Evolutionary conservation across 2,888 invertebrate species (phyloP).

Genomic region (Lochmaea capreae): DNA sequence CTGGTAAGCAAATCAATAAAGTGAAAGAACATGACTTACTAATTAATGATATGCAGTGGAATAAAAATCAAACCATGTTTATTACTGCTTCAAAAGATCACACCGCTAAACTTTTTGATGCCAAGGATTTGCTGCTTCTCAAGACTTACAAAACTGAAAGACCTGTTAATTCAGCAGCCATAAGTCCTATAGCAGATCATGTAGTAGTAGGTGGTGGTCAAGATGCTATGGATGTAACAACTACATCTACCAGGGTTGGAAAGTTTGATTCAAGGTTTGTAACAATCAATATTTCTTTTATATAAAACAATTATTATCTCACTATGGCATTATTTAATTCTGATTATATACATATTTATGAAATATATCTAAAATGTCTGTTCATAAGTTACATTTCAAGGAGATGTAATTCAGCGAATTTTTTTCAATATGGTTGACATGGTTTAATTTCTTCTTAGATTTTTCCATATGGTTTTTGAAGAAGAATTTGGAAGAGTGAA

Average conservation of each 20-base stretch:
- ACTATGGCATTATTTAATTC: no score
- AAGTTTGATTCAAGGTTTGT: constrained; percentile 87
- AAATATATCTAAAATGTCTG: no score
- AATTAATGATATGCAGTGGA: constrained; percentile 97
- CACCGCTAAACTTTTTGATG: constrained; percentile 95
- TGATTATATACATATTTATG: no score
- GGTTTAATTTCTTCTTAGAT: constrained; percentile 64
- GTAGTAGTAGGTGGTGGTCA: constrained; percentile 99
- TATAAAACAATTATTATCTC: neutral
- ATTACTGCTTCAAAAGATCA: constrained; percentile 97
- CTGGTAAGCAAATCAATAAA: constrained; percentile 82
- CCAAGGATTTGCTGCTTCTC: constrained; percentile 84
- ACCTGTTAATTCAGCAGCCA: constrained; percentile 97
- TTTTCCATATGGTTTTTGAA: constrained; percentile 96
- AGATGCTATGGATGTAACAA: constrained; percentile 99
- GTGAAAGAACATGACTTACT: constrained; percentile 85
- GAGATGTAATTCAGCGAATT: no score
- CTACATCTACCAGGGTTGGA: constrained; percentile 91
- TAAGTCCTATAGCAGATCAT: constrained; percentile 95
- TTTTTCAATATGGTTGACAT: no score
- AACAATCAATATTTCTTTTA: constrained; percentile 12
- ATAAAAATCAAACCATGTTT: constrained; percentile 93
- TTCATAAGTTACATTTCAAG: no score
- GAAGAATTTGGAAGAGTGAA: constrained; percentile 98
- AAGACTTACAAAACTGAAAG: constrained; percentile 98